Percentiles rank a stretch among this genome's conserved stretches.
These are phyloP conservation scores for Forficula auricularia DNA, from an alignment of 1,140 invertebrate genomes.

Conservation along the genomic window DNA sequence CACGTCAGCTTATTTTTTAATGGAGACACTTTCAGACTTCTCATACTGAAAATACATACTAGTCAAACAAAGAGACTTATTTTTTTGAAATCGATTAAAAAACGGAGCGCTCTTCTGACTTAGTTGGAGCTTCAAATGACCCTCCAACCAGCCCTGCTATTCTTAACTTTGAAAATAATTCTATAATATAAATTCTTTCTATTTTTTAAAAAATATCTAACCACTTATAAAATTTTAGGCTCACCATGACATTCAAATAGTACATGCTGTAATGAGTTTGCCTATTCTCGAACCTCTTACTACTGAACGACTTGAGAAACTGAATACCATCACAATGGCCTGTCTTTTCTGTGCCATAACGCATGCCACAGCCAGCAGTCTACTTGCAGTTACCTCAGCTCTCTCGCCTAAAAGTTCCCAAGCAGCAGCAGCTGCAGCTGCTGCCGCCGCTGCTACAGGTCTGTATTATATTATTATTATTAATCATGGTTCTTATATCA, in stretches of 20 bases:
- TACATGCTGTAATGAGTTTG: conserved; percentile 22
- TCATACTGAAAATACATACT: no score
- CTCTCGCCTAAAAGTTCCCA: conserved; percentile 38
- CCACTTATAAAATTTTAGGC: conserved; percentile 9
- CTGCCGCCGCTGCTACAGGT: no score
- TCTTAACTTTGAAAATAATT: no score
- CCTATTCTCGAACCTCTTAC: conserved; percentile 77
- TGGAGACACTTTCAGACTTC: no score
- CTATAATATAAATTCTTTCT: background rate
- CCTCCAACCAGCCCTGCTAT: no score
- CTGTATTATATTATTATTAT: no score
- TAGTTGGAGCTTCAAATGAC: no score
- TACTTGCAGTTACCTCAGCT: conserved; percentile 41
- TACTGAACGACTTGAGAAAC: conserved; percentile 54
- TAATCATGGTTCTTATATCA: background rate
- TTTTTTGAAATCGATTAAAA: no score
- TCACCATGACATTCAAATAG: no score
- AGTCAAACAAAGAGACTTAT: no score
- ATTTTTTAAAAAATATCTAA: conserved; percentile 2
- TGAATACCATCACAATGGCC: conserved; percentile 56
- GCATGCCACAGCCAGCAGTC: conserved; percentile 46
- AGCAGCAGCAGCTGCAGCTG: conserved; percentile 21
- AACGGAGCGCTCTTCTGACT: no score
- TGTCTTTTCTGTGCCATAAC: conserved; percentile 61
- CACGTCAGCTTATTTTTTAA: no score